Evolutionary conservation across 37 sponge, comb jelly and placozoan genomes (phyloP).

Genomic region (Beroe forskalii): DNA sequence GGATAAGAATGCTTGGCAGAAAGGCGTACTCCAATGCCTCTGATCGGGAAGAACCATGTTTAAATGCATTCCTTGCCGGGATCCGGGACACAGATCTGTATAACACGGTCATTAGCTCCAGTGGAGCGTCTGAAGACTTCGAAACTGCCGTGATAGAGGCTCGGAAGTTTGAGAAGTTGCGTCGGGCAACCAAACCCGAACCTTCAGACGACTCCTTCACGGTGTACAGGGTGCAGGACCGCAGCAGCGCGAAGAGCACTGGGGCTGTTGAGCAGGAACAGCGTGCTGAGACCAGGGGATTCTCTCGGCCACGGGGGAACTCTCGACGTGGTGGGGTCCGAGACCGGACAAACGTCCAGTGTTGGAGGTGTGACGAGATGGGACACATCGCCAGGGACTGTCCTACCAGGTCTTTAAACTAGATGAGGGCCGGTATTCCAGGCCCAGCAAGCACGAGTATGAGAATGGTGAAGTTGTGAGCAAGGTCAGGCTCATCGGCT

Average conservation of each 20-base stretch:
- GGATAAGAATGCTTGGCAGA: not conserved
- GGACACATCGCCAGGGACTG: not conserved
- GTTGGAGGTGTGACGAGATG: not conserved
- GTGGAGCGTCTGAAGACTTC: not conserved
- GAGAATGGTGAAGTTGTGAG: not conserved
- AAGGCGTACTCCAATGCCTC: not conserved
- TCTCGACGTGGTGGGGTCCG: not conserved
- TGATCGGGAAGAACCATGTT: not conserved
- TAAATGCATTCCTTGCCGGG: not conserved
- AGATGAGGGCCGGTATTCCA: not conserved
- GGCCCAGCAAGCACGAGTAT: not conserved
- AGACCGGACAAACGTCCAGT: not conserved
- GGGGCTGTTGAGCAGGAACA: not conserved
- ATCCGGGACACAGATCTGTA: not conserved
- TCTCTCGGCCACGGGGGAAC: not conserved
- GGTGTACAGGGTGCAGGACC: not conserved
- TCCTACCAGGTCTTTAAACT: not conserved
- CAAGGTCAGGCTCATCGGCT: not conserved
- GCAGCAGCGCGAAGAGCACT: not conserved
- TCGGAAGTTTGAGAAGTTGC: constrained; percentile 8
- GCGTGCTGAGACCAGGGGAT: no score
- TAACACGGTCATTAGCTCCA: not conserved
- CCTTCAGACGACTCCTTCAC: not conserved
- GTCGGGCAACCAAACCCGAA: not conserved
- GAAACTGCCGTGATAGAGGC: not conserved